Base-by-base conservation (phyloP, 2,888 invertebrate species). In the Chymomyza caudatula region DNA sequence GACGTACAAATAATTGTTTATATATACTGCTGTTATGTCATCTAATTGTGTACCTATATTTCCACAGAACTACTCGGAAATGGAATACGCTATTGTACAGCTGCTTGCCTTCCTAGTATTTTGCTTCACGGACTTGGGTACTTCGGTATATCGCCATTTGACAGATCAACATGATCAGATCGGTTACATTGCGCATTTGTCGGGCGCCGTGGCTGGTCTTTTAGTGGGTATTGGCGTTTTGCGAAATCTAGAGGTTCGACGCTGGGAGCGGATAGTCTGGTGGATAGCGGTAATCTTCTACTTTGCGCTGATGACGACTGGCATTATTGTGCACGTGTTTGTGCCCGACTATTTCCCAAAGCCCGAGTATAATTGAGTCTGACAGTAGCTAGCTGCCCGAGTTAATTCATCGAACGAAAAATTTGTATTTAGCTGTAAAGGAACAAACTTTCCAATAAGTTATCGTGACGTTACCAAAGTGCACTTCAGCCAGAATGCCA, bases 171-270 rank as follows among this genome's bases (percentile, higher is more conserved):
- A 93, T 53, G 94, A 94, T 87, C 94, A 97, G 90, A 95, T 98
- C 60, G 98, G 98, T 11, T 98, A 98, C 88, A 95, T 96, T 0
- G 98, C 98, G 5, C 99, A 99, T 91, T 91, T 98, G 53, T 97
- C 96, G 0, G 98, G 99, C 1, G 96, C 97, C 49, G 77, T 97
- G 1, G 97, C 97, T 60, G 98, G 98, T 0, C 78, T 88, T 4
- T 91, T 97, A 17, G 94, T 97, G 42, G 97, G 96, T 17, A 94
- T 97, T 68, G 95, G 96, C 8, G 93, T 96, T 0, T 91, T 97
- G n/a, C 92, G 96, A 20, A 97, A 97, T 90, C 91, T 97, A 5
- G 94, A 95, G 87, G 94, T 94, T 70, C 92, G 93, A 59, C 93
- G 93, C 63, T 97, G 96, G 95, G 97, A 97, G 90, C 94, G 93